phyloP scores from a whole-genome alignment of 2,113 vertebrate species.

The Oncorhynchus keta region DNA sequence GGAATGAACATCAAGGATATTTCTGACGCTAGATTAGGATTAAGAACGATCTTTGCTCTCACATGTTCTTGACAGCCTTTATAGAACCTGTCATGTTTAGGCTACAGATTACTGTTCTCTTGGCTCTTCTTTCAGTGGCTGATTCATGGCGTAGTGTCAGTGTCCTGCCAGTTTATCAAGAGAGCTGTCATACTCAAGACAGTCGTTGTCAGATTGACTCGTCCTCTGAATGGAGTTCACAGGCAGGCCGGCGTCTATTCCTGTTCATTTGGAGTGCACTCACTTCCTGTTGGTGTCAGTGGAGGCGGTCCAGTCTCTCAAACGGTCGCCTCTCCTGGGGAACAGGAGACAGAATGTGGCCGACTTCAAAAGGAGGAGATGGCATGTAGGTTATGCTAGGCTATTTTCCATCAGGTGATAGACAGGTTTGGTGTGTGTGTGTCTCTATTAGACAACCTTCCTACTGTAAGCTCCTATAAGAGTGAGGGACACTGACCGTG shows the following conservation, averaged over 20 bases:
- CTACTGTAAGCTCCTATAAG: too few species aligned
- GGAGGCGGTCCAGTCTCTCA: not conserved
- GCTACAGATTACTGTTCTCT: not conserved
- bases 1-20: too few species aligned
- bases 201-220: not conserved
- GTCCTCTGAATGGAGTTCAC: not conserved
- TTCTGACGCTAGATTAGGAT: too few species aligned
- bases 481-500: too few species aligned
- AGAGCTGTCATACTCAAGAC: not conserved
- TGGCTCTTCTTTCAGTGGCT: not conserved
- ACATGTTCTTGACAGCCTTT: too few species aligned
- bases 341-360: not conserved
- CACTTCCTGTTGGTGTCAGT: not conserved
- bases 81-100: not conserved
- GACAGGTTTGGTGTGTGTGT: conserved; percentile 16
- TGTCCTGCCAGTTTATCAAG: not conserved
- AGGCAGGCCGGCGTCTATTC: not conserved
- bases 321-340: not conserved
- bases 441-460: not conserved
- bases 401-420: not conserved
- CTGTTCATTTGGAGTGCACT: not conserved
- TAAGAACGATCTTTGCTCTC: too few species aligned
- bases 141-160: not conserved
- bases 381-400: conserved; percentile 22
- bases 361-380: not conserved